These are phyloP conservation scores for Perccottus glenii DNA, from an alignment of 2,113 vertebrate genomes.

Conservation along the genomic window DNA sequence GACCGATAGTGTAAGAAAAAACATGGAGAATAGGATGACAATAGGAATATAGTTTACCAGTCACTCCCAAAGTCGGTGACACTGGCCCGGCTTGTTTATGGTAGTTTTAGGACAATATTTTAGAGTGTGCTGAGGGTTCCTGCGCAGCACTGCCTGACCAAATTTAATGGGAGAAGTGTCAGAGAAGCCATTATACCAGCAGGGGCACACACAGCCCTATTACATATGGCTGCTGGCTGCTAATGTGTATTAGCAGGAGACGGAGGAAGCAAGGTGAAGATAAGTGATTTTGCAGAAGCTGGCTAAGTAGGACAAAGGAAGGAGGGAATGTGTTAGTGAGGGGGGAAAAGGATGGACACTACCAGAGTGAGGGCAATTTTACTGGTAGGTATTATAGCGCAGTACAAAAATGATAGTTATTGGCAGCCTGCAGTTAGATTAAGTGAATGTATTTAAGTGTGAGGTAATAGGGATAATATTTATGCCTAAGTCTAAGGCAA, in stretches of 20 bases:
- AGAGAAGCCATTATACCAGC: conserved; percentile 74
- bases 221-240: conserved; percentile 76
- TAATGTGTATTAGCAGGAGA: conserved; percentile 78
- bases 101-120: conserved; percentile 75
- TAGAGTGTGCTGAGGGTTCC: conserved; percentile 65
- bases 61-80: conserved; percentile 55
- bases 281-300: conserved; percentile 75
- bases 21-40: conserved; percentile 12
- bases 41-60: conserved; percentile 47
- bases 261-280: conserved; percentile 74
- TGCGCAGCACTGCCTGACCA: conserved; percentile 64
- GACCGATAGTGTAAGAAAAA: conserved; percentile 13
- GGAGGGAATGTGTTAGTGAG: conserved; percentile 51
- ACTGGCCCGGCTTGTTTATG: conserved; percentile 67
- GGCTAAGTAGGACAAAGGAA: conserved; percentile 75
- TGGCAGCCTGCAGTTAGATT: not conserved
- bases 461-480: too few relatives aligned
- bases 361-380: conserved; percentile 13
- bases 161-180: conserved; percentile 76
- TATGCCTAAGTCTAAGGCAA: too few relatives aligned
- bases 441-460: too few relatives aligned
- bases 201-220: conserved; percentile 71
- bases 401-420: not conserved
- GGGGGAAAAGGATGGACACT: conserved; percentile 39
- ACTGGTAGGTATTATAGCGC: conserved; percentile 12